Evolutionary conservation across 1,140 invertebrate species (phyloP), one percentile per base, ranked within the genome.

Genomic region (Eurosta solidaginis): DNA sequence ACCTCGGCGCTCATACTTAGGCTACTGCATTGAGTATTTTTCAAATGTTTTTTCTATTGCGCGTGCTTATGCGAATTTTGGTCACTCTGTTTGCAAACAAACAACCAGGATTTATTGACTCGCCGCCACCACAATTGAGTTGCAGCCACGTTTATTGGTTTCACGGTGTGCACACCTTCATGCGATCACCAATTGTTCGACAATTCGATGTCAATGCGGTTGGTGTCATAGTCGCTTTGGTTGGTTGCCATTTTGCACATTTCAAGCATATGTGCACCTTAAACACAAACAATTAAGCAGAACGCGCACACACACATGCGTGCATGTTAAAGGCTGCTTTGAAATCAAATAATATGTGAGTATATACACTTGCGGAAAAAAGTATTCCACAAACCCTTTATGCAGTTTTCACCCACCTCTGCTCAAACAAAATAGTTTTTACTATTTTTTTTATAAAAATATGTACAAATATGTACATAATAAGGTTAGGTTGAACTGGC

Each of bases 61-160:
- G 29, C 59, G 27, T 68, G 59, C 40, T 68, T 68, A 68, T 68
- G 59, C 59, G n/a, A 29, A 68, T 68, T 68, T 68, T 22, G 40
- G 59, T 33, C 59, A 40, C n/a, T 40, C 17, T 68, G 59, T 33
- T 1, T n/a, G n/a, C n/a, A 47, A 3, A 9, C 45, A 10, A 33
- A 29, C 33, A 68, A 36, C 33, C 7, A 33, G n/a, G n/a, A 20
- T 68, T 68, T n/a, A 68, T 68, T 68, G 59, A 33, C 59, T 33
- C 6, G 33, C 7, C 40, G 59, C 59, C 59, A 68, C 33, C 33
- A 68, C 29, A 68, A 40, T 20, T 68, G 36, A 68, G 59, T 42
- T 40, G 29, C 27, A 59, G 54, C 22, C 54, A 33, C 27, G 29
- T 33, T 3, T 63, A 17, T 40, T 20, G 59, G 7, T 14, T 40